A percentile compares a stretch with the other conserved stretches of the same genome.
Evolutionary conservation across 1,140 invertebrate species (phyloP).

Genomic region (Zaprionus ghesquierei): DNA sequence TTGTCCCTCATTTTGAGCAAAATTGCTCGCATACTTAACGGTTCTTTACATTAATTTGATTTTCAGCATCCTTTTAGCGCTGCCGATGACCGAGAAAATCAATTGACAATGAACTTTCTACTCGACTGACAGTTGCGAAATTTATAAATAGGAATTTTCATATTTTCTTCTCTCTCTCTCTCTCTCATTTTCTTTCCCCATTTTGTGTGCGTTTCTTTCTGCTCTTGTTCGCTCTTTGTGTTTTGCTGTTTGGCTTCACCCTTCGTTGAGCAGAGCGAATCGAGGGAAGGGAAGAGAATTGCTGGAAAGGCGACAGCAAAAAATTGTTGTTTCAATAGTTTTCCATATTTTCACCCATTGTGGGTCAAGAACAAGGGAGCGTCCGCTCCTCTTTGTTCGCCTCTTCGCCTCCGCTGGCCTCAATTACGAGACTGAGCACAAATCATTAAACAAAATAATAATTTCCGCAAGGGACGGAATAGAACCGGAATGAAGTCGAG

Average conservation of each 20-base stretch:
- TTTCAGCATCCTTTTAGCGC: slow-evolving; percentile 6
- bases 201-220: not conserved
- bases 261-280: slow-evolving; percentile 37
- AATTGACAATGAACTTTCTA: slow-evolving; percentile 75
- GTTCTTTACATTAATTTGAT: slow-evolving; percentile 25
- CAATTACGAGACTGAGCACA: slow-evolving; percentile 77
- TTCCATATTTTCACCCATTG: slow-evolving; percentile 51
- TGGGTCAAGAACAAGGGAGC: slow-evolving; percentile 69
- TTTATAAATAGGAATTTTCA: slow-evolving; percentile 56
- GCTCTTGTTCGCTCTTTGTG: not conserved
- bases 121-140: slow-evolving; percentile 47
- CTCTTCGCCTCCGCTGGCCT: slow-evolving; percentile 35
- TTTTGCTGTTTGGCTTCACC: slow-evolving; percentile 39
- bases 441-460: slow-evolving; percentile 81
- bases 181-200: too few relatives aligned
- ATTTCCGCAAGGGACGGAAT: slow-evolving; percentile 67
- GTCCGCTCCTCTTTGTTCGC: not conserved
- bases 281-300: not conserved
- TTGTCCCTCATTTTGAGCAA: slow-evolving; percentile 20
- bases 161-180: not conserved
- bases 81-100: slow-evolving; percentile 46
- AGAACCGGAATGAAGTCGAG: slow-evolving; percentile 31
- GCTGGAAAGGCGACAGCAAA: not conserved
- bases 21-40: slow-evolving; percentile 9
- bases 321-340: slow-evolving; percentile 63